Evolutionary conservation across 2,113 vertebrate species (phyloP).

Genomic region (Gymnorhina tibicen): DNA sequence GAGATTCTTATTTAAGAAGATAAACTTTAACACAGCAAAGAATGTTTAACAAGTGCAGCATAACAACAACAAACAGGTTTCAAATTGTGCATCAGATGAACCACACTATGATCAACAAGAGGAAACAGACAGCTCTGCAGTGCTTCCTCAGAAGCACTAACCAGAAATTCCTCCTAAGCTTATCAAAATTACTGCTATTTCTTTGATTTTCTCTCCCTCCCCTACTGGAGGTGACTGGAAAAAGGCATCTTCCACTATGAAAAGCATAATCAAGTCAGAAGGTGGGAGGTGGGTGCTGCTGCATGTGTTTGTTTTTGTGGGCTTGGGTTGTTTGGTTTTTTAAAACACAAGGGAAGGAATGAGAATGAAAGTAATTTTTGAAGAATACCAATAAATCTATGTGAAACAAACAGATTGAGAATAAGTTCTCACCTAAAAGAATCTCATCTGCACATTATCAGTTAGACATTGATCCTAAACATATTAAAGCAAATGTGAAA

Average conservation of each 20-base stretch:
- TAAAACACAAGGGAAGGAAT: neutral
- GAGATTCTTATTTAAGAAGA: neutral
- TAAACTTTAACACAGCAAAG: neutral
- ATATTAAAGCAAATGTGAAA: slow-evolving; percentile 26
- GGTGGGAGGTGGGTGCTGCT: neutral
- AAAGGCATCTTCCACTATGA: neutral
- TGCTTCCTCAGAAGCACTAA: neutral
- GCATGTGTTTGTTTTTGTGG: neutral
- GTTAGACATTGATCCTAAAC: neutral
- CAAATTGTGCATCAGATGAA: neutral
- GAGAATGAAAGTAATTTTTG: neutral
- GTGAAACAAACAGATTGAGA: neutral
- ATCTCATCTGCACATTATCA: neutral
- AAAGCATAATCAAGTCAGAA: neutral
- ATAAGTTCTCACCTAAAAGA: neutral
- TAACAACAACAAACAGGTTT: neutral
- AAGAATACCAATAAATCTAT: neutral
- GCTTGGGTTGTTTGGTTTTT: neutral
- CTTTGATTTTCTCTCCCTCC: neutral
- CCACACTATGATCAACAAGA: neutral
- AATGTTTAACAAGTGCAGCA: neutral
- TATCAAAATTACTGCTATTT: neutral
- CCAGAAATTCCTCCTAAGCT: neutral
- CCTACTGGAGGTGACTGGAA: neutral
- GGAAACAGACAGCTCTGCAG: neutral